phyloP scores from a whole-genome alignment of 2,888 invertebrate species.

The Mesorhabditis sp. region DNA sequence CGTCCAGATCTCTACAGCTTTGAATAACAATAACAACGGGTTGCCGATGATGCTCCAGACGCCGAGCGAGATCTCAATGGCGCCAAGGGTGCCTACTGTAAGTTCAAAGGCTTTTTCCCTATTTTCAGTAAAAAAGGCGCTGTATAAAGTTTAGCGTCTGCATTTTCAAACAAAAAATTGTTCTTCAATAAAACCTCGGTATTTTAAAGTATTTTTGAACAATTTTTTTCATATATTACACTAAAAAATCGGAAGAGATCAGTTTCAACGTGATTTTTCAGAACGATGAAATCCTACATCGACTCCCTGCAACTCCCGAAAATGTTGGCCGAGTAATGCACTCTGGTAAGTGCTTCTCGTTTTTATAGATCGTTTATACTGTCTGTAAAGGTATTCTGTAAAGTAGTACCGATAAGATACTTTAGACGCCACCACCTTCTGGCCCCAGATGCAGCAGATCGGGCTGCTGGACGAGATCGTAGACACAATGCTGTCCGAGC shows the following conservation, averaged over 20 bases:
- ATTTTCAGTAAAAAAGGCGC: no score
- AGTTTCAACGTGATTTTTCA: neutral
- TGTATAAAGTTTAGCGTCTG: no score
- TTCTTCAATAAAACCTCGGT: no score
- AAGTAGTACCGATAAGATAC: neutral
- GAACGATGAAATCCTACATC: slow-evolving; percentile 4
- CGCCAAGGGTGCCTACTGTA: neutral
- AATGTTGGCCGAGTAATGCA: neutral
- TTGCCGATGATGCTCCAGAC: neutral
- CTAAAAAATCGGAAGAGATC: no score
- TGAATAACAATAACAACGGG: slow-evolving; percentile 24
- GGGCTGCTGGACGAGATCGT: slow-evolving; percentile 49
- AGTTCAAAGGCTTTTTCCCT: neutral
- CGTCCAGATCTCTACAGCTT: slow-evolving; percentile 27
- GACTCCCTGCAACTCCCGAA: neutral
- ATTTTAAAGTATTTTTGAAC: no score
- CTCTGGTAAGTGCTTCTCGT: neutral
- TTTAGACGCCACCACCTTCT: slow-evolving; percentile 43
- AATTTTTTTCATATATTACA: no score
- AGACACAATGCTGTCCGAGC: slow-evolving; percentile 23
- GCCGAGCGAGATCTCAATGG: neutral
- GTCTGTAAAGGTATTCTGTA: no score
- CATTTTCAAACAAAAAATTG: no score
- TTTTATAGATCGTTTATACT: no score
- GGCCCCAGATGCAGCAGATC: slow-evolving; percentile 41